Percentiles rank a stretch among this genome's conserved stretches.
Evolutionary conservation across 2,888 invertebrate genomes (phyloP).

Genomic region (Cosmorhoe ocellata): DNA sequence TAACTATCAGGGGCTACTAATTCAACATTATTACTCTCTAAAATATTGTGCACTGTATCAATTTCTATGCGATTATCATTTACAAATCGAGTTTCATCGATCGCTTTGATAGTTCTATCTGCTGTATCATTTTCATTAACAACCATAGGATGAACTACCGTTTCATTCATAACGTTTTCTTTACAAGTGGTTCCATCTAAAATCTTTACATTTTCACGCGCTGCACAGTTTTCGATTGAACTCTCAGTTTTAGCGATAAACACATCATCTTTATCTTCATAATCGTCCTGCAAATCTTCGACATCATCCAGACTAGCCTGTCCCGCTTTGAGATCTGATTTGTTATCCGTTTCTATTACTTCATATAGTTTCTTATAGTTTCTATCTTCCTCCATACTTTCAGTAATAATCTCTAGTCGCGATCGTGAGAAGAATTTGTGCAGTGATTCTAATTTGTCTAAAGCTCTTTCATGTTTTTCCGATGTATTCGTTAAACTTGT

Average conservation of each 20-base stretch:
- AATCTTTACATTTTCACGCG: neutral
- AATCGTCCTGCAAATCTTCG: slow-evolving; percentile 66
- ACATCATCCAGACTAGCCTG: slow-evolving; percentile 75
- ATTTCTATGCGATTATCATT: too few species aligned
- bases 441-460: slow-evolving; percentile 71
- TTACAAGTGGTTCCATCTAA: neutral
- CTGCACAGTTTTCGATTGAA: slow-evolving; percentile 19
- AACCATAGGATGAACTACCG: neutral
- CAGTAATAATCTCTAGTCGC: slow-evolving; percentile 74
- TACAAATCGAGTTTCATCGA: too few species aligned
- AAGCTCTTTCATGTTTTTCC: slow-evolving; percentile 62
- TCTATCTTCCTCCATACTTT: slow-evolving; percentile 59
- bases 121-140: slow-evolving; percentile 1
- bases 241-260: neutral
- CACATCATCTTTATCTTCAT: slow-evolving; percentile 39
- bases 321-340: slow-evolving; percentile 49
- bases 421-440: slow-evolving; percentile 74
- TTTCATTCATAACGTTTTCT: neutral
- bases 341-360: slow-evolving; percentile 32
- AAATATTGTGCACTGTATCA: neutral
- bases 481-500: slow-evolving; percentile 57
- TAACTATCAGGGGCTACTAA: neutral
- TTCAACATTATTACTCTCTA: neutral
- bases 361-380: slow-evolving; percentile 20
- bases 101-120: neutral